A percentile compares a stretch with the other conserved stretches of the same genome.
Evolutionary conservation across 2,113 vertebrate genomes (phyloP).

Genomic region (Rhinolophus ferrumequinum): DNA sequence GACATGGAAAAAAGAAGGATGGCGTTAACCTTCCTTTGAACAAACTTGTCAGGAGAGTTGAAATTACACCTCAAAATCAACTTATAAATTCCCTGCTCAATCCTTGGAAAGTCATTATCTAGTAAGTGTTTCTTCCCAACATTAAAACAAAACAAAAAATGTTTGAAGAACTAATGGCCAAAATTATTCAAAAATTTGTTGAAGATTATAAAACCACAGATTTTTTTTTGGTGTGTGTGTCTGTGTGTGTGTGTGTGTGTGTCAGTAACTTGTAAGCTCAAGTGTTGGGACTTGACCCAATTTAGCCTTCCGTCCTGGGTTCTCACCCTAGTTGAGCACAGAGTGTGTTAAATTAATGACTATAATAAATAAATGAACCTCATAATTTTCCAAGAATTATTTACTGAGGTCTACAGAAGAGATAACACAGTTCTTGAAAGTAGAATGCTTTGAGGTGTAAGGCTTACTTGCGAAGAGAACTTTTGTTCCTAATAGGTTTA

Average conservation of each 20-base stretch:
- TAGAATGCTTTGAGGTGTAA: constrained; percentile 4
- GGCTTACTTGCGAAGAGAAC: not conserved
- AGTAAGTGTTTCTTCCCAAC: not conserved
- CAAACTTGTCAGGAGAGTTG: not conserved
- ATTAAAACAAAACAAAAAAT: not conserved
- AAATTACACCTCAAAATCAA: not conserved
- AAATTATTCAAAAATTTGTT: not conserved
- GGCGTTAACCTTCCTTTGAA: not conserved
- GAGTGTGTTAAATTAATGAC: not conserved
- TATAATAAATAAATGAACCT: not conserved
- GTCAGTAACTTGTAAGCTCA: not conserved
- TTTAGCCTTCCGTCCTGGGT: not conserved
- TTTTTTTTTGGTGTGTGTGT: not conserved
- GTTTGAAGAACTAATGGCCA: constrained; percentile 24
- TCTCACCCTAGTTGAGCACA: not conserved
- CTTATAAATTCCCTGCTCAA: not conserved
- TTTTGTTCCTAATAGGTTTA: constrained; percentile 25
- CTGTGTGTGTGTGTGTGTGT: no score
- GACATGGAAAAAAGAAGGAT: not conserved
- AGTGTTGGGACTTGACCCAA: not conserved
- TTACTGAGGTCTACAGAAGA: constrained; percentile 22
- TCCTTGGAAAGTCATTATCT: not conserved
- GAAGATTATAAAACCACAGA: not conserved
- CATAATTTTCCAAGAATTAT: constrained; percentile 46
- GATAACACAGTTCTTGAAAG: constrained; percentile 36